Conservation (phyloP, 2,888 invertebrate species). For the Sarcophaga subvicina region DNA sequence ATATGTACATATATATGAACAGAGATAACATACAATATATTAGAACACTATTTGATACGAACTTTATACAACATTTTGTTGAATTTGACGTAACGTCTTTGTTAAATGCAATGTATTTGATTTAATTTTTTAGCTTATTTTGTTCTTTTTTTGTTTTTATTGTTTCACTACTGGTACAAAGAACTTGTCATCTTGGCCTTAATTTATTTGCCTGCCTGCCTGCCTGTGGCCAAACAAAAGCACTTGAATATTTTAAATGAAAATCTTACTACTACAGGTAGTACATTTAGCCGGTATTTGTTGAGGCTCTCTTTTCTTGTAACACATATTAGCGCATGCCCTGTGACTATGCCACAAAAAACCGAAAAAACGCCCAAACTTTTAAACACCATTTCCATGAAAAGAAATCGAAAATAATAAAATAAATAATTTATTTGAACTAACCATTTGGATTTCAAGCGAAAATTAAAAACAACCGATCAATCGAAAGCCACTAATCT, state of each 20-base stretch:
- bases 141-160: background rate
- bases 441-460: too few relatives aligned
- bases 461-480: too few relatives aligned
- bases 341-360: background rate
- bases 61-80: too few relatives aligned
- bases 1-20: background rate
- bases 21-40: background rate
- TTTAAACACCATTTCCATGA: too few relatives aligned
- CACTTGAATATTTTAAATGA: too few relatives aligned
- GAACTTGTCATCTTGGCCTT: constrained; percentile 22
- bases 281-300: constrained; percentile 19
- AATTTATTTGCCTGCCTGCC: background rate
- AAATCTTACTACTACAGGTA: too few relatives aligned
- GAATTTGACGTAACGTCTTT: too few relatives aligned
- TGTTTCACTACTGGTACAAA: constrained; percentile 16
- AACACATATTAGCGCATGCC: constrained; percentile 41
- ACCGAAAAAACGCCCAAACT: too few relatives aligned
- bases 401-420: too few relatives aligned
- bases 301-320: background rate
- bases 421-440: too few relatives aligned
- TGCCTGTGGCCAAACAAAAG: background rate
- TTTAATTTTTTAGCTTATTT: background rate
- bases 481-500: too few relatives aligned
- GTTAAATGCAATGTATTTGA: background rate
- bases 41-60: too few relatives aligned